Base-by-base conservation (phyloP, 2,797 vertebrate species). In the Diplodus puntazzo region DNA sequence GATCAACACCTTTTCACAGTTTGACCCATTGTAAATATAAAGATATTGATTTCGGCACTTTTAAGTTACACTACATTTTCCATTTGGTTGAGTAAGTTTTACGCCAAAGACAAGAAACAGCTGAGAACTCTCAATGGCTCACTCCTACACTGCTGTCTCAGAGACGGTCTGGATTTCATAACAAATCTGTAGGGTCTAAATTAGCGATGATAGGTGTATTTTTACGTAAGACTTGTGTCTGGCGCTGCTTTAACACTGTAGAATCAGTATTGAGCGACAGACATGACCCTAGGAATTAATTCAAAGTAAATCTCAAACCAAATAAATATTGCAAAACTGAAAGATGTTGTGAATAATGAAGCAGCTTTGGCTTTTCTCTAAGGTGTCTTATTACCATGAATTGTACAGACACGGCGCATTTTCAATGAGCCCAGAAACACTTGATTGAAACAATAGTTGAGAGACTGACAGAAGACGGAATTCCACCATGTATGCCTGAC, bases 251-350 rank as follows among this genome's bases (percentile, higher is more conserved):
- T 39, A 69, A 59, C 57, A 61, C 30, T 23, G 66, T 18, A 39
- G 11, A 67, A 52, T 64, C 39, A 45, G 50, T 12, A 46, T 0
- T 57, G 11, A 82, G 57, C 2, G 45, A 73, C 62, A 74, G 21
- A 52, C 58, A 18, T n/a, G 42, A 61, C n/a, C 50, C 11, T 0
- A 30, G 64, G 20, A 74, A 71, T 52, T 1, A 69, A 75, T 73
- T 79, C 48, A 61, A 64, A 80, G 61, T 48, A 69, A 69, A 57
- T 76, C 81, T 80, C 73, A 43, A 49, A 49, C 46, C 67, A 68
- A 71, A 86, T 87, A 4, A 79, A 87, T 77, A 80, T 65, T 80
- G 66, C 42, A 75, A n/a, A n/a, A 58, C 34, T 62, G n/a, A 43
- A 69, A 39, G 57, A 60, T 68, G 69, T 52, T 52, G 43, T 34